Conservation (phyloP, 1,140 invertebrate genomes). For the Zaprionus tsacasi region DNA sequence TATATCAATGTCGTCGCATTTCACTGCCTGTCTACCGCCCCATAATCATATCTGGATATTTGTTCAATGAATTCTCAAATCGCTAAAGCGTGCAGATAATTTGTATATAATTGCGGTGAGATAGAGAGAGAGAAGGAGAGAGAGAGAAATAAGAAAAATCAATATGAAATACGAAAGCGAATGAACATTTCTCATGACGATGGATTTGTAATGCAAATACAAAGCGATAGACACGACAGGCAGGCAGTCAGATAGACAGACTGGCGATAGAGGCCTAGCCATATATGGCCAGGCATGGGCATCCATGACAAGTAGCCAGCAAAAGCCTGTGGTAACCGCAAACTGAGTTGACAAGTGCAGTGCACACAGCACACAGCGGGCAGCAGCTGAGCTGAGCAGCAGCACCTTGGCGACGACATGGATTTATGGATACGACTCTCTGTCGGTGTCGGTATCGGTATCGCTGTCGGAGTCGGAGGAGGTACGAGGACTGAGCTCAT, state of each 20-base stretch:
- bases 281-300: slow-evolving; percentile 37
- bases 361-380: slow-evolving; percentile 72
- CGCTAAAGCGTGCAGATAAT: slow-evolving; percentile 79
- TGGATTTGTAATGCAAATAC: slow-evolving; percentile 75
- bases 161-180: slow-evolving; percentile 38
- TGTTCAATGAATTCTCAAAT: slow-evolving; percentile 79
- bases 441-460: neutral
- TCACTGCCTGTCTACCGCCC: slow-evolving; percentile 17
- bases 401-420: slow-evolving; percentile 60
- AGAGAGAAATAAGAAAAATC: slow-evolving; percentile 7
- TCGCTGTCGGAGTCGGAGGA: neutral
- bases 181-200: slow-evolving; percentile 52
- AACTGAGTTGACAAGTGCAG: slow-evolving; percentile 76
- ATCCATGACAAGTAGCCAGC: slow-evolving; percentile 64
- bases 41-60: slow-evolving; percentile 56
- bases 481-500: slow-evolving; percentile 34
- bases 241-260: slow-evolving; percentile 2
- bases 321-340: slow-evolving; percentile 49
- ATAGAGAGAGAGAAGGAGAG: slow-evolving; percentile 8
- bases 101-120: slow-evolving; percentile 70
- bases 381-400: slow-evolving; percentile 17
- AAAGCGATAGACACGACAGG: slow-evolving; percentile 11
- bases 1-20: slow-evolving; percentile 8
- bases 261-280: slow-evolving; percentile 4
- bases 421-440: slow-evolving; percentile 66